phyloP scores from a whole-genome alignment of 2,888 invertebrate species.

The Zaprionus bogoriensis region DNA sequence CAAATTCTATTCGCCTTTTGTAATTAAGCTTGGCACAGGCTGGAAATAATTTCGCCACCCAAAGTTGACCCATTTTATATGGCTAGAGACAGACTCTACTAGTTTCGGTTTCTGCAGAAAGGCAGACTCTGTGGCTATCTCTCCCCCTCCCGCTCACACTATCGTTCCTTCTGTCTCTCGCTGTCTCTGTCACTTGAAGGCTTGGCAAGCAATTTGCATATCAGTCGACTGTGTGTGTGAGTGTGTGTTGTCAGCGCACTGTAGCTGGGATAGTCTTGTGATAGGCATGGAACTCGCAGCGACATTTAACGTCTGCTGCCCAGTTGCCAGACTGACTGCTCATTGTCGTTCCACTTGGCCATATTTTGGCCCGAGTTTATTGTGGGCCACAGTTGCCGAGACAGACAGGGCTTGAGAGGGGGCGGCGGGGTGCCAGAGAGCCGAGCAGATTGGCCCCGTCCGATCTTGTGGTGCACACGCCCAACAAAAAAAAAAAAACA shows the following conservation, averaged over 20 bases:
- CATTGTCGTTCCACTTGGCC: constrained; percentile 67
- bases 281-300: constrained; percentile 60
- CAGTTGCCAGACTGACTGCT: constrained; percentile 50
- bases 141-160: background rate
- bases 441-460: background rate
- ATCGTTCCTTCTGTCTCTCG: background rate
- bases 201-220: constrained; percentile 69
- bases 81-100: constrained; percentile 23
- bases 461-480: constrained; percentile 35
- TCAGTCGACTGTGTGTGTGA: constrained; percentile 41
- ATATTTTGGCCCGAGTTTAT: constrained; percentile 70
- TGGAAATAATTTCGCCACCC: constrained; percentile 51
- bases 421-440: background rate
- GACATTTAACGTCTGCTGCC: constrained; percentile 59
- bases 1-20: too few relatives aligned
- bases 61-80: constrained; percentile 44
- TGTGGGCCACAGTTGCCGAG: constrained; percentile 37
- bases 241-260: constrained; percentile 4
- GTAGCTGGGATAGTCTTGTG: constrained; percentile 59
- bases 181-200: constrained; percentile 53
- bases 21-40: constrained; percentile 54
- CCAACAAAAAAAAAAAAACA: constrained; percentile 23
- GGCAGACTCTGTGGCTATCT: background rate
- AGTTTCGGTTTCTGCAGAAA: constrained; percentile 18
- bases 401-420: background rate